Evolutionary conservation across 2,797 vertebrate genomes (phyloP).

Genomic region (Hylomyscus alleni): DNA sequence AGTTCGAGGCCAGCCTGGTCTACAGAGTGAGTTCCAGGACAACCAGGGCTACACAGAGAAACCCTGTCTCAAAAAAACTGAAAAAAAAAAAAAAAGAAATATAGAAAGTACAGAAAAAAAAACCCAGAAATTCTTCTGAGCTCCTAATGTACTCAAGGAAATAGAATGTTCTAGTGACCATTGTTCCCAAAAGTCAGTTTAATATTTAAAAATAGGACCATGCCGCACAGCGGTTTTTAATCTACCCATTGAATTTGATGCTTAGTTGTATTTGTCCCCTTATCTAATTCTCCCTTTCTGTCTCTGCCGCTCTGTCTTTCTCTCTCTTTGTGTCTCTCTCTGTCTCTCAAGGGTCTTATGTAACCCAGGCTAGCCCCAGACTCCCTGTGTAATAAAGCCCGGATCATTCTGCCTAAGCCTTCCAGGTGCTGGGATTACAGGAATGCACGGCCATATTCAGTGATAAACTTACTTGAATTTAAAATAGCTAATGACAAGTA

Average conservation of each 20-base stretch:
- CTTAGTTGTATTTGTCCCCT: not conserved
- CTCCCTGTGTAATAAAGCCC: not conserved
- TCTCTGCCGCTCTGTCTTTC: not conserved
- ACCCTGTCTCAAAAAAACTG: too few species aligned
- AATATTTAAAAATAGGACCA: not conserved
- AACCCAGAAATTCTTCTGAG: not conserved
- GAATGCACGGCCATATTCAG: not conserved
- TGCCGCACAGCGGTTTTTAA: not conserved
- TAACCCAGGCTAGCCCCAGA: not conserved
- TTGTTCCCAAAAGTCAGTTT: not conserved
- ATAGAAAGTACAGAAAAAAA: not conserved
- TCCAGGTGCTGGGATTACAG: not conserved
- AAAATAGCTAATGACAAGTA: not conserved
- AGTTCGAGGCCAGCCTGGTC: too few species aligned
- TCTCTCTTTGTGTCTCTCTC: too few species aligned
- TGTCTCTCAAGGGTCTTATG: not conserved
- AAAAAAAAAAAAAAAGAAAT: too few species aligned
- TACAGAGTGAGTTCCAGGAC: too few species aligned
- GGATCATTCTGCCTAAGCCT: not conserved
- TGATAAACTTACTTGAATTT: conserved; percentile 17
- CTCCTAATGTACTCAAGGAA: not conserved
- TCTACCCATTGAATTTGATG: not conserved
- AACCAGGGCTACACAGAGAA: too few species aligned
- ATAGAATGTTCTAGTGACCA: conserved; percentile 3
- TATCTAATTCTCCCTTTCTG: not conserved